These are phyloP conservation scores for Argyrosomus regius DNA, from an alignment of 2,797 vertebrate genomes.

Conservation along the genomic window DNA sequence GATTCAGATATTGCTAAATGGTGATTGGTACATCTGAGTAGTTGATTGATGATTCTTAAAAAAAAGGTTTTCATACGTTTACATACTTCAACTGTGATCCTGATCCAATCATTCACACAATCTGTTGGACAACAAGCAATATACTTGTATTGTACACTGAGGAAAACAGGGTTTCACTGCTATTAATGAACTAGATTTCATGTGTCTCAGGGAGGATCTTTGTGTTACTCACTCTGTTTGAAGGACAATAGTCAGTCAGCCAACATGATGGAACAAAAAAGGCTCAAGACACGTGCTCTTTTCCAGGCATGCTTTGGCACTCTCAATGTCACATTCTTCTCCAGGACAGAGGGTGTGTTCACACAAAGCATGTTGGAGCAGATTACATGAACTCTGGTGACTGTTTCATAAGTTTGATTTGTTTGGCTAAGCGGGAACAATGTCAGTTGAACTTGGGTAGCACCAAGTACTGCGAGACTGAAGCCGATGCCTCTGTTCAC, in stretches of 20 bases:
- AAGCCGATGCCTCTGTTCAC: slow-evolving; percentile 25
- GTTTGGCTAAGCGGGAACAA: slow-evolving; percentile 14
- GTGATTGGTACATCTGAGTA: no score
- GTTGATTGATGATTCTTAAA: no score
- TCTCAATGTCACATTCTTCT: slow-evolving; percentile 30
- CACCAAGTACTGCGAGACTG: slow-evolving; percentile 1
- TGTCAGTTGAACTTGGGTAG: slow-evolving; percentile 35
- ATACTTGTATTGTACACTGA: neutral
- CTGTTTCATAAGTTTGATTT: slow-evolving; percentile 33
- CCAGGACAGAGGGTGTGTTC: slow-evolving; percentile 34
- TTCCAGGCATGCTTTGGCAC: slow-evolving; percentile 1
- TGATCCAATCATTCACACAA: neutral
- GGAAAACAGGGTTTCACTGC: neutral
- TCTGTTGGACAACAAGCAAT: neutral
- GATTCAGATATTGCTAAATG: no score
- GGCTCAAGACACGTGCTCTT: neutral
- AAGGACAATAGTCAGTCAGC: slow-evolving; percentile 9
- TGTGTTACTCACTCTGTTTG: neutral
- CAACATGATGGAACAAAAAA: slow-evolving; percentile 6
- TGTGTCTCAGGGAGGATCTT: neutral
- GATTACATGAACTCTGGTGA: slow-evolving; percentile 33
- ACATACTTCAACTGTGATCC: neutral
- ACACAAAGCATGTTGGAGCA: slow-evolving; percentile 34
- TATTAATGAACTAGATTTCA: neutral
- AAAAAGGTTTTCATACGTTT: no score